Evolutionary conservation across 2,888 invertebrate genomes (phyloP).

Genomic region (Eupithecia dodoneata): DNA sequence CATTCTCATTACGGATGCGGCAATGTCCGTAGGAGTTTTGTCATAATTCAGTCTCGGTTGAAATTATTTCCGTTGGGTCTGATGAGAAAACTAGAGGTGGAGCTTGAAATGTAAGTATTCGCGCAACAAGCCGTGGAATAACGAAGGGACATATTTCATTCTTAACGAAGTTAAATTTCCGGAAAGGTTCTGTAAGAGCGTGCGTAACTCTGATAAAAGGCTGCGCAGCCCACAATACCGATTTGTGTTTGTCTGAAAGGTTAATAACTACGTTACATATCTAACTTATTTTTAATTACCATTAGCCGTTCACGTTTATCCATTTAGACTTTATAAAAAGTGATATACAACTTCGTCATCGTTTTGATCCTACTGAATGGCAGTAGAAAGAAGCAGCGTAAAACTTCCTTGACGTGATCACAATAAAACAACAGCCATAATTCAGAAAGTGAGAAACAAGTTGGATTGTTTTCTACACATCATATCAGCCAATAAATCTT

Average conservation of each 20-base stretch:
- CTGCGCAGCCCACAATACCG: slow-evolving; percentile 67
- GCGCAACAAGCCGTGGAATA: slow-evolving; percentile 82
- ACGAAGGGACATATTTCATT: slow-evolving; percentile 83
- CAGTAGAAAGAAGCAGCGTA: slow-evolving; percentile 46
- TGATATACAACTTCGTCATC: neutral
- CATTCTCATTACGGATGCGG: slow-evolving; percentile 83
- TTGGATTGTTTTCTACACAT: slow-evolving; percentile 83
- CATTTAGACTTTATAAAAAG: neutral
- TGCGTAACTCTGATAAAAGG: slow-evolving; percentile 82
- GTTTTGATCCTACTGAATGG: slow-evolving; percentile 18
- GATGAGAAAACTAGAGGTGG: slow-evolving; percentile 84
- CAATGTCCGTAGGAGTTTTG: slow-evolving; percentile 83
- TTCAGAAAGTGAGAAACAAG: slow-evolving; percentile 77
- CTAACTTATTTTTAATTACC: neutral
- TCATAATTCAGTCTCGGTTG: slow-evolving; percentile 84
- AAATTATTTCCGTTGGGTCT: slow-evolving; percentile 83
- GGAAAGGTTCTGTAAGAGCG: slow-evolving; percentile 78
- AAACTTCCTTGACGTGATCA: slow-evolving; percentile 73
- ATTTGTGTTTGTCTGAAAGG: slow-evolving; percentile 60
- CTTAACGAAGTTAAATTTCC: slow-evolving; percentile 84
- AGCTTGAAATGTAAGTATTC: slow-evolving; percentile 80
- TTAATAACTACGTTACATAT: neutral
- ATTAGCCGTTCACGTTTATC: neutral
- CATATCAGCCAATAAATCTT: slow-evolving; percentile 83
- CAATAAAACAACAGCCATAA: slow-evolving; percentile 80